phyloP scores from a whole-genome alignment of 2,888 invertebrate species.

The Eristalinus aeneus region DNA sequence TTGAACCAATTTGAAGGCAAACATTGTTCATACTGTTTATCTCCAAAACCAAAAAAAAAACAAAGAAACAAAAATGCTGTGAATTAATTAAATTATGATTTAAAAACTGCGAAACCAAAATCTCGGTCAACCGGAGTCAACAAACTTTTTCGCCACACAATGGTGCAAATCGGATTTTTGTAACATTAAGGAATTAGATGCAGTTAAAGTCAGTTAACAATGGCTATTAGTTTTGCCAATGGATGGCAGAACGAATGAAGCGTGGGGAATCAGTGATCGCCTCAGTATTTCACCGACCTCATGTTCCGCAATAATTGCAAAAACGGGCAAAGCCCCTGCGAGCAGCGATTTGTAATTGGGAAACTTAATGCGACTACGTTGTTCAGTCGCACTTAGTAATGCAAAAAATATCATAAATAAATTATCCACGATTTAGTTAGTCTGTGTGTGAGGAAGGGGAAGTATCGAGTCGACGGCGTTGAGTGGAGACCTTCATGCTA shows the following conservation, averaged over 20 bases:
- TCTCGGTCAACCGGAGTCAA: background rate
- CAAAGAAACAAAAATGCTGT: background rate
- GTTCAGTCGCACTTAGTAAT: background rate
- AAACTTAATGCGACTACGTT: background rate
- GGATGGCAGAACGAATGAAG: background rate
- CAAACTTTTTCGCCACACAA: background rate
- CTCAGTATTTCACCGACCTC: background rate
- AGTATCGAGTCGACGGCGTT: background rate
- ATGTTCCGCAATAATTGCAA: background rate
- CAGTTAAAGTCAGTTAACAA: background rate
- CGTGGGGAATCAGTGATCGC: background rate
- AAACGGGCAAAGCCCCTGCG: background rate
- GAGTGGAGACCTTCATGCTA: background rate
- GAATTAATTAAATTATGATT: background rate
- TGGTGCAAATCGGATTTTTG: background rate
- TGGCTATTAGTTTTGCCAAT: background rate
- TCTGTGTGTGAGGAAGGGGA: background rate
- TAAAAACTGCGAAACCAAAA: background rate
- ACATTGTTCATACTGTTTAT: background rate
- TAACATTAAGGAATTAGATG: background rate
- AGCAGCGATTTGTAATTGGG: background rate
- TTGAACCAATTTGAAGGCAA: background rate
- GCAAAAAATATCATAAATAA: background rate
- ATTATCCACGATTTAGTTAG: background rate
- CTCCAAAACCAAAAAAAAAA: background rate